Percentiles rank a stretch among this genome's conserved stretches.
Conservation (phyloP, 2,888 invertebrate genomes). For the Lumbricus terrestris region DNA sequence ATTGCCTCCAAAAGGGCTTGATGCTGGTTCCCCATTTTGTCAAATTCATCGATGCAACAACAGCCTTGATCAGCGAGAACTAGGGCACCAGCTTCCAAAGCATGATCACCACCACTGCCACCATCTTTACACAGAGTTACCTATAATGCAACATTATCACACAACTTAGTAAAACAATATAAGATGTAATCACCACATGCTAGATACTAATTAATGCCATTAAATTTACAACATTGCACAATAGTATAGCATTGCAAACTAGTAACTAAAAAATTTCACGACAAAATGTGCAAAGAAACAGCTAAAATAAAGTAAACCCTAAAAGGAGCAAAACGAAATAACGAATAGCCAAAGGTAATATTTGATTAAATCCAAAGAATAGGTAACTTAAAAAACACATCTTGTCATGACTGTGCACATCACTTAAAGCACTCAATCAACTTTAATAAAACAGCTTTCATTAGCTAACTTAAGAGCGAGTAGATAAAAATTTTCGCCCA, state of each 20-base stretch:
- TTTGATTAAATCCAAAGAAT: not conserved
- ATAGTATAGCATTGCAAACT: not conserved
- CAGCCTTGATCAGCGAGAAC: constrained; percentile 83
- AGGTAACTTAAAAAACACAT: too few species aligned
- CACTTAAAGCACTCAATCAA: too few species aligned
- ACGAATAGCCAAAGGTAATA: not conserved
- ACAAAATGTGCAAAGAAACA: not conserved
- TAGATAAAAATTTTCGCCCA: too few species aligned
- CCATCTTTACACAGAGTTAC: constrained; percentile 75
- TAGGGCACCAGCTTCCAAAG: constrained; percentile 74
- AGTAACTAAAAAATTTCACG: not conserved
- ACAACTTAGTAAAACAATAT: not conserved
- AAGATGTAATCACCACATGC: not conserved
- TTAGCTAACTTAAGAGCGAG: too few species aligned
- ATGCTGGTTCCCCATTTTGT: constrained; percentile 81
- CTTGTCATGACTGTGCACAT: too few species aligned
- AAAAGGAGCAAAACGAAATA: not conserved
- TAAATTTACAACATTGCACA: too few species aligned
- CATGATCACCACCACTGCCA: constrained; percentile 67
- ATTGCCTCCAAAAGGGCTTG: constrained; percentile 85
- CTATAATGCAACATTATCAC: constrained; percentile 37
- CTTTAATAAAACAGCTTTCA: too few species aligned
- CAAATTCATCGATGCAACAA: constrained; percentile 93
- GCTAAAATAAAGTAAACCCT: not conserved
- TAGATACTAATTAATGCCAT: not conserved